Percentiles rank a stretch among this genome's conserved stretches.
phyloP scores from a whole-genome alignment of 1,140 invertebrate species.

The Daktulosphaira vitifoliae region DNA sequence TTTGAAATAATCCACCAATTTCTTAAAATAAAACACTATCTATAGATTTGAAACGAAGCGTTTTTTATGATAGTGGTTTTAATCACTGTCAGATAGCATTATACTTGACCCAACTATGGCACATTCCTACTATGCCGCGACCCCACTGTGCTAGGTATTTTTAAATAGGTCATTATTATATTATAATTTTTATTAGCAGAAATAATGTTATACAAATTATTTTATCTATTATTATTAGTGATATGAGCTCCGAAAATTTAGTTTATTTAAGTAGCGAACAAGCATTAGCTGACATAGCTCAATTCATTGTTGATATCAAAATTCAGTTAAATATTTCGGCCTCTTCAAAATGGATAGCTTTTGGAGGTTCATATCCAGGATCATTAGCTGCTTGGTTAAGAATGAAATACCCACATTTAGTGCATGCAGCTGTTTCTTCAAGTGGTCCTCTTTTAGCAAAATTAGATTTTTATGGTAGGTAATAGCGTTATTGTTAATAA shows the following conservation, averaged over 20 bases:
- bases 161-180: too few relatives aligned
- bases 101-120: too few relatives aligned
- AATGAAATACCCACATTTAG: slow-evolving; percentile 80
- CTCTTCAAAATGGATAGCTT: slow-evolving; percentile 76
- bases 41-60: too few relatives aligned
- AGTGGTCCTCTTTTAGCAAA: slow-evolving; percentile 78
- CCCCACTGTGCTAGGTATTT: too few relatives aligned
- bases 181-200: too few relatives aligned
- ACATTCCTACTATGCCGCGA: too few relatives aligned
- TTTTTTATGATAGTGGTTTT: too few relatives aligned
- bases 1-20: too few relatives aligned
- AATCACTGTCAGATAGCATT: too few relatives aligned
- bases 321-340: slow-evolving; percentile 52
- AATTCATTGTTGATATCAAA: slow-evolving; percentile 66
- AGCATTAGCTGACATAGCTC: slow-evolving; percentile 77
- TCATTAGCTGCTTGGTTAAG: slow-evolving; percentile 83
- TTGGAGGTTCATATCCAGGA: slow-evolving; percentile 89
- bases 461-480: slow-evolving; percentile 68
- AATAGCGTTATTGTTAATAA: too few relatives aligned
- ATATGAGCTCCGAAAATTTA: slow-evolving; percentile 67
- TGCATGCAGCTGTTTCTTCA: slow-evolving; percentile 74
- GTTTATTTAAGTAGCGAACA: slow-evolving; percentile 72
- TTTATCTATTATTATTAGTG: slow-evolving; percentile 48
- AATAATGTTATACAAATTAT: too few relatives aligned
- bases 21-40: too few relatives aligned